These are phyloP conservation scores for Cephus cinctus DNA, from an alignment of 1,140 invertebrate species.

Conservation along the genomic window DNA sequence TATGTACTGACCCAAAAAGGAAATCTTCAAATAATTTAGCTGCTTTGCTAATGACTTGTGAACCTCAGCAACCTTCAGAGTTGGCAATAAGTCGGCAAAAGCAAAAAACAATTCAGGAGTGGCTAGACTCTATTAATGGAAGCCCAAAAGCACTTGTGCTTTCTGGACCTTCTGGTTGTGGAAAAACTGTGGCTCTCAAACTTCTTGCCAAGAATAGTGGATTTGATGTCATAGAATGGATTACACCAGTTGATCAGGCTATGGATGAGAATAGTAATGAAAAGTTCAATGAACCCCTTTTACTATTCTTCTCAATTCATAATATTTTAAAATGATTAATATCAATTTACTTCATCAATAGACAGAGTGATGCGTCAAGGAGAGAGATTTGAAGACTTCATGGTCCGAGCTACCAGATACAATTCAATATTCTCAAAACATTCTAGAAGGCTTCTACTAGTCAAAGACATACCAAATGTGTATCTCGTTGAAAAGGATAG, in stretches of 20 bases:
- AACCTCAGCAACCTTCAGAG: constrained; percentile 37
- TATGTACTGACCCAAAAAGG: too few species aligned
- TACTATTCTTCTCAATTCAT: constrained; percentile 4
- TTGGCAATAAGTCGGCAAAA: constrained; percentile 47
- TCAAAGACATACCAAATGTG: constrained; percentile 77
- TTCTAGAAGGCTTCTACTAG: constrained; percentile 60
- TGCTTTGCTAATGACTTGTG: constrained; percentile 35
- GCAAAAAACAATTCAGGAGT: constrained; percentile 43
- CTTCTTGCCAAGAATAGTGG: constrained; percentile 61
- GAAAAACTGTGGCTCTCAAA: constrained; percentile 66
- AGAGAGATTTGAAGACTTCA: constrained; percentile 66
- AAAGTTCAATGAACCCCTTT: neutral
- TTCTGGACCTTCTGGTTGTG: constrained; percentile 71
- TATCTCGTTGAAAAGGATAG: constrained; percentile 61
- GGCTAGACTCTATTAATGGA: constrained; percentile 41
- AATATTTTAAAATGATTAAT: constrained; percentile 7
- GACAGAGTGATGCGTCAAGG: constrained; percentile 54
- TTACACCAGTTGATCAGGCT: constrained; percentile 65
- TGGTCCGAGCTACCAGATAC: constrained; percentile 68
- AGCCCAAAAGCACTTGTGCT: constrained; percentile 62
- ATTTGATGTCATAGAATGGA: constrained; percentile 68
- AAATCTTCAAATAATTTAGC: constrained; percentile 35
- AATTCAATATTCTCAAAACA: constrained; percentile 61
- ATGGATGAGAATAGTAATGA: constrained; percentile 49
- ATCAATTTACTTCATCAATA: constrained; percentile 10